phyloP scores from a whole-genome alignment of 1,140 invertebrate species.

The Mylabris phalerata region DNA sequence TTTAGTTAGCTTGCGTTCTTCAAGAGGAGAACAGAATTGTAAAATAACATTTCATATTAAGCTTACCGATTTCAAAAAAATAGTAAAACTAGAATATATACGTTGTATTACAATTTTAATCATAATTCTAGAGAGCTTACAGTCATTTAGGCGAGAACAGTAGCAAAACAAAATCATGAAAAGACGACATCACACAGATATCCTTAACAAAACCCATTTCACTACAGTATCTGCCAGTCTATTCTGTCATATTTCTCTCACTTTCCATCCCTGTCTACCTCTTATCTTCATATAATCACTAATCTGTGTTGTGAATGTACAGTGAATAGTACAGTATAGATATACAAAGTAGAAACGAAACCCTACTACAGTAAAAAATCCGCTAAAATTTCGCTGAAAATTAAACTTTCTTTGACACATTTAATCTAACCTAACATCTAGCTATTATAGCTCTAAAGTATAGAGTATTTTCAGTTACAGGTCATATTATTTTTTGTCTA shows the following conservation, averaged over 20 bases:
- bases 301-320: too few relatives aligned
- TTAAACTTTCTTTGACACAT: constrained; percentile 39
- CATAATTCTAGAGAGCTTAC: constrained; percentile 30
- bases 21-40: too few relatives aligned
- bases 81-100: background rate
- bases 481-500: background rate
- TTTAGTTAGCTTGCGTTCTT: too few relatives aligned
- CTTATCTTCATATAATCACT: too few relatives aligned
- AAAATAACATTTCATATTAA: too few relatives aligned
- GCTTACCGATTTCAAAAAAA: too few relatives aligned
- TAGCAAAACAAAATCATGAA: constrained; percentile 20
- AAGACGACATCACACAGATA: constrained; percentile 28
- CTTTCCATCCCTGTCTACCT: too few relatives aligned
- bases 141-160: constrained; percentile 35
- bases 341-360: constrained; percentile 32
- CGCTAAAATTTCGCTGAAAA: constrained; percentile 40
- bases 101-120: constrained; percentile 32
- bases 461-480: background rate
- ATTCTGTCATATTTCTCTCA: background rate
- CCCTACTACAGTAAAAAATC: constrained; percentile 32
- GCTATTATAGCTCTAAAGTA: constrained; percentile 11
- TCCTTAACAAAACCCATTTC: constrained; percentile 34
- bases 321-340: background rate
- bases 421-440: constrained; percentile 25
- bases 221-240: constrained; percentile 26